Percentiles rank a stretch among this genome's conserved stretches.
Evolutionary conservation across 1,140 invertebrate genomes (phyloP).

Genomic region (Orchesella cincta): DNA sequence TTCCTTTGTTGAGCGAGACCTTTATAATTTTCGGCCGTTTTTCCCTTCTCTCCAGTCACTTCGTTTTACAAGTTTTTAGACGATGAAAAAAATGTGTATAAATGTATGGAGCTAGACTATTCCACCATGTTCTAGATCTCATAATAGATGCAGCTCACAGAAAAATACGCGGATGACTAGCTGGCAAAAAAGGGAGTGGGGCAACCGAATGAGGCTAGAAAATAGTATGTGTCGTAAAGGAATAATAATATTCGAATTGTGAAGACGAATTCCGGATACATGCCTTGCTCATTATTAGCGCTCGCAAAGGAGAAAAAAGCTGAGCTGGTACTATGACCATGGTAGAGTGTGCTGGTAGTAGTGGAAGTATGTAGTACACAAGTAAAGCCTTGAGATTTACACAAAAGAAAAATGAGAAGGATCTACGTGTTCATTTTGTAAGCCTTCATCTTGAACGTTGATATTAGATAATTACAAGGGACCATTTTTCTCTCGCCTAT

Average conservation of each 20-base stretch:
- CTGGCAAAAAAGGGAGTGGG: background rate
- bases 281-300: background rate
- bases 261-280: constrained; percentile 8
- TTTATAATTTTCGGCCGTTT: constrained; percentile 11
- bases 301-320: background rate
- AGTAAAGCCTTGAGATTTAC: constrained; percentile 18
- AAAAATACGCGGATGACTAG: constrained; percentile 8
- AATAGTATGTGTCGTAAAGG: background rate
- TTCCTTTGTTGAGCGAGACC: background rate
- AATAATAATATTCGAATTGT: constrained; percentile 8
- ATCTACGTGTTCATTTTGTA: constrained; percentile 11
- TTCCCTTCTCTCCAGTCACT: background rate
- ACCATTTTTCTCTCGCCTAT: constrained; percentile 30
- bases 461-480: constrained; percentile 40
- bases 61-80: too few relatives aligned
- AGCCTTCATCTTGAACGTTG: constrained; percentile 11
- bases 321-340: background rate
- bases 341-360: background rate
- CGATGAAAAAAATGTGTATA: too few relatives aligned
- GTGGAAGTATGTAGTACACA: too few relatives aligned
- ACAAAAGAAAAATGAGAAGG: constrained; percentile 18
- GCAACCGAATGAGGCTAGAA: background rate
- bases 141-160: too few relatives aligned
- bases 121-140: too few relatives aligned
- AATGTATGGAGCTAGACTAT: too few relatives aligned